Evolutionary conservation across 2,888 invertebrate species (phyloP).

Genomic region (Chloroclystis v-ata): DNA sequence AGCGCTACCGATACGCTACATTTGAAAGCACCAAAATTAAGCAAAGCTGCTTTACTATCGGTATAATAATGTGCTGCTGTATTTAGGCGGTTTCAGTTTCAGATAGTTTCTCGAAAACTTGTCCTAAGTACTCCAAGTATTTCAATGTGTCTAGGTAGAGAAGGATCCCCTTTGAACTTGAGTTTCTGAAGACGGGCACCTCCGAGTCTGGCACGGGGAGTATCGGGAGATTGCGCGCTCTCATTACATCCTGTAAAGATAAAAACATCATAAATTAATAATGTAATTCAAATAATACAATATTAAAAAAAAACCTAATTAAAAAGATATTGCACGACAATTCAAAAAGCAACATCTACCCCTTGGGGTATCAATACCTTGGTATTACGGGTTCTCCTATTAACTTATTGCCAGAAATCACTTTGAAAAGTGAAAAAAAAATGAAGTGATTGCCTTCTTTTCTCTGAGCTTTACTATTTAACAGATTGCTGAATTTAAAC

Average conservation of each 20-base stretch:
- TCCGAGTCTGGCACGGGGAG: constrained; percentile 50
- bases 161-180: constrained; percentile 38
- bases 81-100: constrained; percentile 42
- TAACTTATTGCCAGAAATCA: no score
- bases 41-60: constrained; percentile 33
- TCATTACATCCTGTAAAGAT: constrained; percentile 58
- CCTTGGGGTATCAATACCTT: no score
- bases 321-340: neutral
- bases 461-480: no score
- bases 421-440: no score
- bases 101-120: constrained; percentile 57
- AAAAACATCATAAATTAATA: constrained; percentile 22
- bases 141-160: constrained; percentile 64
- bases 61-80: constrained; percentile 27
- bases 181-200: constrained; percentile 48
- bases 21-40: constrained; percentile 37
- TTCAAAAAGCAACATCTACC: neutral
- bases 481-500: no score
- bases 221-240: constrained; percentile 50
- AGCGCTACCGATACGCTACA: constrained; percentile 3
- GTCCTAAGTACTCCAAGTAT: constrained; percentile 59
- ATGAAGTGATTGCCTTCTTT: no score
- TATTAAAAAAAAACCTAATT: neutral
- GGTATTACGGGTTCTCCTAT: no score
- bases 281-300: neutral